Base-by-base conservation (phyloP, 2,797 vertebrate genomes). In the Leptoclinus maculatus region DNA sequence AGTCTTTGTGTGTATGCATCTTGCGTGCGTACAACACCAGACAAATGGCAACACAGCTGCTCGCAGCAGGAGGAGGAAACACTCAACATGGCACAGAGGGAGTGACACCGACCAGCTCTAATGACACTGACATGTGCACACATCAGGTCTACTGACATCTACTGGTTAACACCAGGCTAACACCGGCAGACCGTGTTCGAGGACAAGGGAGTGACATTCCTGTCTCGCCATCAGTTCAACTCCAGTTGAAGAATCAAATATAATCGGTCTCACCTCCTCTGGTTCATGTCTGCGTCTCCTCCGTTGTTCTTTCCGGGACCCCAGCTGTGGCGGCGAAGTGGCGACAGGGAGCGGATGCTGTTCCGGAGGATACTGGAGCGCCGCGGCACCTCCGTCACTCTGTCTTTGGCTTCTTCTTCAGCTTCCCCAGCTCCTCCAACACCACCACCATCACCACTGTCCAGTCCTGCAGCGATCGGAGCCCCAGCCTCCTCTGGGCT, bases 301-400 rank as follows among this genome's bases (percentile, higher is more conserved):
- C 91, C 95, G 89, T 89, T 85, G 3, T 97, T 97, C 88, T 98
- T 99, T 1, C 97, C 97, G 0, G 98, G 98, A 14, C 97, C 97
- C 98, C 98, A 99, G 86, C 98, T 99, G 93, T 99, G 98, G 47
- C 98, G 96, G 1, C 98, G 96, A 80, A 97, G 97, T 0, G 98
- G 97, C 0, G 98, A 99, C 53, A 96, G 89, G 0, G 97, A 97
- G 60, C 97, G 95, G 72, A 95, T 91, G 66, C 96, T 94, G 81
- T 87, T 82, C 34, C 95, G 90, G 23, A 96, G 78, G 25, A 96
- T 87, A 0, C 94, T 94, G 43, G 96, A 87, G 23, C 92, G 94
- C 25, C 87, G 88, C 0, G 93, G 17, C 64, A 97, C 98, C n/a
- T 99, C 97, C 0, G 96, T 95, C 84, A 99, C 94, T 41, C 96